phyloP scores from a whole-genome alignment of 2,888 invertebrate genomes.

The Melinaea marsaeus region DNA sequence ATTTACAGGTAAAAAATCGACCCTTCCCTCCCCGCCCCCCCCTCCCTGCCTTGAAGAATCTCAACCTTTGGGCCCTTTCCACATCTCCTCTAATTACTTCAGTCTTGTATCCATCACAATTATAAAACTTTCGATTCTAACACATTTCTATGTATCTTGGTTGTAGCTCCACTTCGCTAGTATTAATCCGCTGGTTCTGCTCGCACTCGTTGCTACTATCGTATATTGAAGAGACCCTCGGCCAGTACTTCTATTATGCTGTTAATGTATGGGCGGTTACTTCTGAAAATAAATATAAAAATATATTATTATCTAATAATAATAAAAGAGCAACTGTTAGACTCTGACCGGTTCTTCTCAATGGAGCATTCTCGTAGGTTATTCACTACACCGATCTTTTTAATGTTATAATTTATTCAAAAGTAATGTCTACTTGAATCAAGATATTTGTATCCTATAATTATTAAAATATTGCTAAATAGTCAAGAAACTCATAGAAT shows the following conservation, averaged over 20 bases:
- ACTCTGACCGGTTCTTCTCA: too few species aligned
- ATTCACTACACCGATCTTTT: neutral
- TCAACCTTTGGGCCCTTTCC: neutral
- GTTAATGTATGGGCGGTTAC: conserved; percentile 53
- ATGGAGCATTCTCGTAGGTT: too few species aligned
- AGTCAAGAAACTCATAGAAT: too few species aligned
- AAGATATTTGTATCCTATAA: too few species aligned
- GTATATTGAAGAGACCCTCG: conserved; percentile 27
- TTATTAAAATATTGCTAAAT: too few species aligned
- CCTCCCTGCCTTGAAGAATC: too few species aligned
- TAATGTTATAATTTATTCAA: neutral
- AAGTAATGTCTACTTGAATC: too few species aligned
- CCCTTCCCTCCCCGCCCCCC: neutral
- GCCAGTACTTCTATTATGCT: conserved; percentile 46
- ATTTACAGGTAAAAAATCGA: neutral
- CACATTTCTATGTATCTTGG: too few species aligned
- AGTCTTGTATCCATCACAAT: conserved; percentile 6
- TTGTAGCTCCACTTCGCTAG: conserved; percentile 25
- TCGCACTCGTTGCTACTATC: conserved; percentile 29
- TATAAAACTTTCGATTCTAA: neutral
- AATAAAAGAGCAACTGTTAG: neutral
- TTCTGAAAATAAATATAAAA: conserved; percentile 38
- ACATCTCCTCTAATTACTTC: conserved; percentile 1
- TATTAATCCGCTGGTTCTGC: conserved; percentile 18
- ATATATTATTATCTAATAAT: neutral